Base-by-base conservation (phyloP, 1,140 invertebrate species). In the Lethrus apterus region DNA sequence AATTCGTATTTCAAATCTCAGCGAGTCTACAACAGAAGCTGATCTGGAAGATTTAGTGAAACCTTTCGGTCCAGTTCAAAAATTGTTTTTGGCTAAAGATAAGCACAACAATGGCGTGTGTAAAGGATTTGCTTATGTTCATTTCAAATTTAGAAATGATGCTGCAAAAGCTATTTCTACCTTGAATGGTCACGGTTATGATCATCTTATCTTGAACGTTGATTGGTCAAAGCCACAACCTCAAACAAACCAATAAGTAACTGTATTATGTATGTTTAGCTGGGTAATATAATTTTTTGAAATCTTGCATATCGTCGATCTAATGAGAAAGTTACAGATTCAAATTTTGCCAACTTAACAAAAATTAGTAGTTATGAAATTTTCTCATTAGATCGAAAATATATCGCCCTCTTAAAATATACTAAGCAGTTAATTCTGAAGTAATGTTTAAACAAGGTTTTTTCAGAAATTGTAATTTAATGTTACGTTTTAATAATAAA, bases 191-290 rank as follows among this genome's bases (percentile, higher is more conserved):
- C 87, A 91, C 70, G 94, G 95, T 48, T 98, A 98, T 68, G 94
- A 98, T 73, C 94, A 99, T 76, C 78, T 99, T 42, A 99, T 99
- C 66, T 71, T 99, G 8, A 94, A 83, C 70, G 97, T 98, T 13
- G 96, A 99, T 74, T 99, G 96, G 96, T 98, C 97, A 2, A 98
- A 97, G 70, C 85, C 86, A 18, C 81, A 29, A 35, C 29, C 38
- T 10, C 40, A 42, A 14, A 29, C 40, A 3, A 42, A 42, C 14
- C 23, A 29, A 18, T 42, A 29, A 41, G 17, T 7, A n/a, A n/a
- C n/a, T n/a, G n/a, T n/a, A n/a, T n/a, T n/a, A n/a, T n/a, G n/a
- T n/a, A n/a, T n/a, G n/a, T n/a, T n/a, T n/a, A n/a, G n/a, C n/a
- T n/a, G n/a, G n/a, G n/a, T n/a, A n/a, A n/a, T n/a, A n/a, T n/a